Conservation (phyloP, 1,140 invertebrate genomes). For the Lasaia peninsularis region DNA sequence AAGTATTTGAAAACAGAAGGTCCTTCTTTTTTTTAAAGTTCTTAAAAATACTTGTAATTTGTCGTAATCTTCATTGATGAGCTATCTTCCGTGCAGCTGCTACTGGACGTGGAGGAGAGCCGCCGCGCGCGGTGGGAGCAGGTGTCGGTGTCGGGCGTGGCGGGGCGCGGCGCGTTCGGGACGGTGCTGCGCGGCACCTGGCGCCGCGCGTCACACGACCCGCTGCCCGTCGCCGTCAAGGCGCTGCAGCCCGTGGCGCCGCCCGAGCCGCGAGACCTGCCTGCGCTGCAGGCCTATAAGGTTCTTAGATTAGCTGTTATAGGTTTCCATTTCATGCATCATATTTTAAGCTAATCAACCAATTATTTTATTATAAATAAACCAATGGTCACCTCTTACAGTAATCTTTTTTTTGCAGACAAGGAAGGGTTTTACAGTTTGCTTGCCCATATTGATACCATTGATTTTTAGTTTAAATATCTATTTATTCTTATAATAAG, state of each 20-base stretch:
- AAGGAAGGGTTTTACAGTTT: too few relatives aligned
- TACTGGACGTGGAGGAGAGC: conserved; percentile 91
- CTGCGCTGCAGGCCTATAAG: conserved; percentile 88
- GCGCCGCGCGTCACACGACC: conserved; percentile 75
- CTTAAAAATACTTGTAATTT: too few relatives aligned
- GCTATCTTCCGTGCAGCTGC: conserved; percentile 78
- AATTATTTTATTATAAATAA: too few relatives aligned
- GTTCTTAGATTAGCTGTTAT: conserved; percentile 46
- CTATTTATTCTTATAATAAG: too few relatives aligned
- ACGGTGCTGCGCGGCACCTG: conserved; percentile 94
- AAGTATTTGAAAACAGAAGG: too few relatives aligned
- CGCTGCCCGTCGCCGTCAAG: conserved; percentile 92
- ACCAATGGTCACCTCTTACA: too few relatives aligned
- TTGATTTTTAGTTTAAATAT: too few relatives aligned
- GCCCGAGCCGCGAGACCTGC: conserved; percentile 85
- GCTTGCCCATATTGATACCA: too few relatives aligned
- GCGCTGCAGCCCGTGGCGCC: conserved; percentile 96
- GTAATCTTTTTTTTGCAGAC: too few relatives aligned
- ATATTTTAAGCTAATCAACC: too few relatives aligned
- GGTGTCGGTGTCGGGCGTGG: conserved; percentile 86
- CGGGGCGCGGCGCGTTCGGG: conserved; percentile 98
- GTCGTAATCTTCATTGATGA: neutral
- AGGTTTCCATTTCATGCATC: too few relatives aligned
- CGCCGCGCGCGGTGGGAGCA: conserved; percentile 88
- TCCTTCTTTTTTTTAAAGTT: too few relatives aligned